Evolutionary conservation across 2,888 invertebrate genomes (phyloP).

Genomic region (Drosophila setosimentum): DNA sequence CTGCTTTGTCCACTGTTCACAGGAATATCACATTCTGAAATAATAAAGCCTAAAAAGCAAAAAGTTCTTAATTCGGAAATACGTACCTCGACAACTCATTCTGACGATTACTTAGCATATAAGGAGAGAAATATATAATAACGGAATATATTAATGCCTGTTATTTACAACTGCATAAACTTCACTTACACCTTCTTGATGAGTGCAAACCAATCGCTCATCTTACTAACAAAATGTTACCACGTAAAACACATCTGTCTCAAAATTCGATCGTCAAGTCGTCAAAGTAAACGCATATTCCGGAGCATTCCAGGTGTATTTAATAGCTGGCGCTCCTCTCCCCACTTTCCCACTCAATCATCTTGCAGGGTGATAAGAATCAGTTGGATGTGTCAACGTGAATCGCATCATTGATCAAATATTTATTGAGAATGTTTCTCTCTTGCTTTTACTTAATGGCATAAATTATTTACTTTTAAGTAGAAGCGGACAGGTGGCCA

Average conservation of each 20-base stretch:
- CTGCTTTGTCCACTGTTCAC: conserved; percentile 1
- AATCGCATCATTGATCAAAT: background rate
- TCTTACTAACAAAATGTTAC: background rate
- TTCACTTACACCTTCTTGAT: background rate
- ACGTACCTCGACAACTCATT: background rate
- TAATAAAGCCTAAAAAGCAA: background rate
- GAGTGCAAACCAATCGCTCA: background rate
- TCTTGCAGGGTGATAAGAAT: background rate
- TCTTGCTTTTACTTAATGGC: background rate
- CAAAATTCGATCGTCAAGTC: background rate
- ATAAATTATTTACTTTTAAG: background rate
- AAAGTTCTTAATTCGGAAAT: background rate
- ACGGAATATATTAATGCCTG: background rate
- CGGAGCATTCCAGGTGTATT: background rate
- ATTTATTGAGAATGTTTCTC: background rate
- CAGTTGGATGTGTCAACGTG: background rate
- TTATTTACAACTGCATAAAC: background rate
- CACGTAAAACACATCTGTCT: background rate
- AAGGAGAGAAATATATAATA: background rate
- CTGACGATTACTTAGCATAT: background rate
- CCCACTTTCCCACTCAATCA: background rate
- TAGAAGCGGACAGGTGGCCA: background rate
- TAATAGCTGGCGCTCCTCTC: background rate
- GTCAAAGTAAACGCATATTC: background rate
- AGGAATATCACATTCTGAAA: conserved; percentile 3